phyloP scores from a whole-genome alignment of 2,888 invertebrate genomes.

The Kryphioiulus occultus region DNA sequence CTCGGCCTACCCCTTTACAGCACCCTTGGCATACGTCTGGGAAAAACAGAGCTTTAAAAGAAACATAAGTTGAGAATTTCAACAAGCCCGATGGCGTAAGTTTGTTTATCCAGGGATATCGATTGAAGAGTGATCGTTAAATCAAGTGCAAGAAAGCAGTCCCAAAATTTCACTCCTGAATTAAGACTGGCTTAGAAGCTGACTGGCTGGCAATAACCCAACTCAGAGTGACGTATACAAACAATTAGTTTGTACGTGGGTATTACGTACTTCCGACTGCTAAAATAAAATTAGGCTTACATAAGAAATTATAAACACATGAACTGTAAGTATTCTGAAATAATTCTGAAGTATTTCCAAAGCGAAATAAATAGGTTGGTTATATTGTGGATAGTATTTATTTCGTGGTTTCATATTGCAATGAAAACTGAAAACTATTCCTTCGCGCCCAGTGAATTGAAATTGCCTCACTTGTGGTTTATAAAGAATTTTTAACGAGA shows the following conservation, averaged over 20 bases:
- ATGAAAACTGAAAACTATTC: no score
- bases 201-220: not conserved
- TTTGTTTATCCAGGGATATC: conserved; percentile 29
- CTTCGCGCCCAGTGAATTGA: no score
- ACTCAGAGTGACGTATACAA: not conserved
- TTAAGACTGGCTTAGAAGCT: conserved; percentile 17
- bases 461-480: not conserved
- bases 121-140: conserved; percentile 28
- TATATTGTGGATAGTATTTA: no score
- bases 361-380: no score
- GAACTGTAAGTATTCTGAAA: not conserved
- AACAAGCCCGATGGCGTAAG: conserved; percentile 28
- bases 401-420: no score
- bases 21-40: not conserved
- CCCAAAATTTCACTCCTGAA: conserved; percentile 30
- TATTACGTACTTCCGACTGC: conserved; percentile 31
- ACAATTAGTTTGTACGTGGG: conserved; percentile 8
- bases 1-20: conserved; percentile 16
- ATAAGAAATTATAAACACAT: not conserved
- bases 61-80: conserved; percentile 29
- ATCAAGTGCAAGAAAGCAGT: conserved; percentile 31
- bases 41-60: not conserved
- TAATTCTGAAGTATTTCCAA: no score
- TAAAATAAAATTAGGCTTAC: not conserved
- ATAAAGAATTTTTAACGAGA: not conserved